Evolutionary conservation across 92 coral and sea anemone species (phyloP).

Genomic region (Epizoanthus fatuus): DNA sequence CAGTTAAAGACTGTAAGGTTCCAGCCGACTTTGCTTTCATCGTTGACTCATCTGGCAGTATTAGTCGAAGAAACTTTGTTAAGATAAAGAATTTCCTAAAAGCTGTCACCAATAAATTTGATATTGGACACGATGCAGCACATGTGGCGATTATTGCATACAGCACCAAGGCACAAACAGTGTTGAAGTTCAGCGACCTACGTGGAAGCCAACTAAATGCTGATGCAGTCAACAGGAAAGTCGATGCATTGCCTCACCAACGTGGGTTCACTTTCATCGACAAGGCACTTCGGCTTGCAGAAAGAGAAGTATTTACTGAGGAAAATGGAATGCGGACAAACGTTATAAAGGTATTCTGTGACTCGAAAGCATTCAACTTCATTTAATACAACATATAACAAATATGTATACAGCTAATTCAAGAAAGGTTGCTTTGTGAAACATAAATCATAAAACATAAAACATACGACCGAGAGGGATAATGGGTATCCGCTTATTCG

Average conservation of each 20-base stretch:
- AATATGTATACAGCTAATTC: no score
- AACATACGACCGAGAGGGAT: no score
- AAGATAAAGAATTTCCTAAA: constrained; percentile 25
- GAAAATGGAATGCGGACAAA: constrained; percentile 29
- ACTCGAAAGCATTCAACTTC: neutral
- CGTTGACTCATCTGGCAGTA: constrained; percentile 38
- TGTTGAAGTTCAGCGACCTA: constrained; percentile 31
- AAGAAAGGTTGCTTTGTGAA: no score
- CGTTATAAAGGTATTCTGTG: neutral
- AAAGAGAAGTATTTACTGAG: constrained; percentile 13
- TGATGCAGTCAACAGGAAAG: constrained; percentile 17
- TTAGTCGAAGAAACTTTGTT: constrained; percentile 34
- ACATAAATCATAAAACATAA: no score
- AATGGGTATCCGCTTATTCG: no score
- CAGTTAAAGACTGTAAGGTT: constrained; percentile 28
- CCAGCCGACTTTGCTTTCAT: constrained; percentile 16
- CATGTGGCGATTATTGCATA: constrained; percentile 28
- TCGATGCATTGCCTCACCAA: constrained; percentile 24
- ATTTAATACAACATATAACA: no score
- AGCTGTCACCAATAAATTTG: constrained; percentile 1
- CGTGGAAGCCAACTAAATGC: constrained; percentile 20
- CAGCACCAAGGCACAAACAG: constrained; percentile 23
- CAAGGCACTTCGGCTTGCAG: constrained; percentile 20
- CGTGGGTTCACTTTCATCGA: constrained; percentile 28
- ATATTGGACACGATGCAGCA: constrained; percentile 19